Percentiles rank a stretch among this genome's conserved stretches.
These are phyloP conservation scores for Lasioglossum albipes DNA, from an alignment of 1,140 invertebrate genomes.

Conservation along the genomic window DNA sequence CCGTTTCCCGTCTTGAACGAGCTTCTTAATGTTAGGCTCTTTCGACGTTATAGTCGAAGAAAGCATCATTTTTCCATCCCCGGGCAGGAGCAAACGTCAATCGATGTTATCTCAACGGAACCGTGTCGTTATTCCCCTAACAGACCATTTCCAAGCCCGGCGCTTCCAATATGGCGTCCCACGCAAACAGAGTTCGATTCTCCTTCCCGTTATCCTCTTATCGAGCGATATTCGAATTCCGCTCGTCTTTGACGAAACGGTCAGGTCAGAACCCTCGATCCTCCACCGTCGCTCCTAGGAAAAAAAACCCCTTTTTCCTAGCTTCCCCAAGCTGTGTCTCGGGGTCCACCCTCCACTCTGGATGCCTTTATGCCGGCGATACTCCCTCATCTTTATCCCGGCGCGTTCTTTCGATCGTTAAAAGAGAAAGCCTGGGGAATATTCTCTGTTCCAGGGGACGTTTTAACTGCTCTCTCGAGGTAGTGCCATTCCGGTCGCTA, in stretches of 20 bases:
- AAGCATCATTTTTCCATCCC: too few relatives aligned
- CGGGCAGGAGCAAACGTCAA: too few relatives aligned
- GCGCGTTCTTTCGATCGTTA: conserved; percentile 41
- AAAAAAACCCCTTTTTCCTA: too few relatives aligned
- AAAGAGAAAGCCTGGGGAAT: conserved; percentile 25
- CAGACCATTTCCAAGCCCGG: conserved; percentile 3
- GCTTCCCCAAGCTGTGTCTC: too few relatives aligned
- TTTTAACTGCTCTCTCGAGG: conserved; percentile 36
- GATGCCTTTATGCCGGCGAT: conserved; percentile 44
- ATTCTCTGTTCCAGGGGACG: conserved; percentile 5
- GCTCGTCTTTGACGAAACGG: too few relatives aligned
- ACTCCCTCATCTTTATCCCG: conserved; percentile 51
- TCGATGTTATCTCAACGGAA: background rate
- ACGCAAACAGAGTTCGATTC: background rate
- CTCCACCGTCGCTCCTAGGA: too few relatives aligned
- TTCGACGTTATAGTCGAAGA: too few relatives aligned
- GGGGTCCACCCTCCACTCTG: background rate
- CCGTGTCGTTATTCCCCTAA: background rate
- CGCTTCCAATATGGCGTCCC: background rate
- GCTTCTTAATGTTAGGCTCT: too few relatives aligned
- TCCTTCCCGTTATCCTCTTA: conserved; percentile 2
- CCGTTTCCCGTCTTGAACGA: too few relatives aligned
- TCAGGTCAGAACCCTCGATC: too few relatives aligned
- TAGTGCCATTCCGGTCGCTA: conserved; percentile 14
- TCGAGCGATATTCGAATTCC: background rate